Conservation (phyloP, 2,113 vertebrate genomes). For the Tympanuchus pallidicinctus region DNA sequence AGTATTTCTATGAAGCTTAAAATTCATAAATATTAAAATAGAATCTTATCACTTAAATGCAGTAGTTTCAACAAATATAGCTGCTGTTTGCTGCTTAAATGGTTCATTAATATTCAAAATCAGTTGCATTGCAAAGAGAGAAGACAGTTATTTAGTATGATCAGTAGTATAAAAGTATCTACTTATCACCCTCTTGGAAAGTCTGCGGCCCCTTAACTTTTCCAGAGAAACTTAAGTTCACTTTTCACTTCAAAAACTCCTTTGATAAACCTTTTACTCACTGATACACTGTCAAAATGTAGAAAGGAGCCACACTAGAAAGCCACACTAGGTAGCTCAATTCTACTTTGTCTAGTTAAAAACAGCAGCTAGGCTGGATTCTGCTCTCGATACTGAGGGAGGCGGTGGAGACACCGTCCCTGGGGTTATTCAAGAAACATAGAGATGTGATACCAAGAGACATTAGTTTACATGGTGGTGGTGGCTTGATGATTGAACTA, state of each 20-base stretch:
- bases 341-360: background rate
- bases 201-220: background rate
- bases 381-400: background rate
- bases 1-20: constrained; percentile 13
- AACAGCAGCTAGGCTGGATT: background rate
- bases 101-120: constrained; percentile 42
- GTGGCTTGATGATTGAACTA: too few relatives aligned
- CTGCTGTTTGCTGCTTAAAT: constrained; percentile 44
- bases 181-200: background rate
- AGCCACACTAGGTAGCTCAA: background rate
- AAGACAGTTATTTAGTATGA: background rate
- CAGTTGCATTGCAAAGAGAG: background rate
- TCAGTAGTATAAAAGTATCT: background rate
- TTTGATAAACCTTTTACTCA: background rate
- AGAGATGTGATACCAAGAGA: too few relatives aligned
- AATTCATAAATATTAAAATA: constrained; percentile 61
- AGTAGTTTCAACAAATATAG: constrained; percentile 19
- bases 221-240: background rate
- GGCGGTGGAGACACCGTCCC: too few relatives aligned
- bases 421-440: too few relatives aligned
- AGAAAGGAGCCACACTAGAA: background rate
- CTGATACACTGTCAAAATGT: background rate
- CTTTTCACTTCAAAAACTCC: background rate
- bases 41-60: constrained; percentile 15
- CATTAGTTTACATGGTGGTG: too few relatives aligned